Evolutionary conservation across 2,797 vertebrate species (phyloP), one percentile per base, ranked within the genome.

Genomic region (Platalea minor): DNA sequence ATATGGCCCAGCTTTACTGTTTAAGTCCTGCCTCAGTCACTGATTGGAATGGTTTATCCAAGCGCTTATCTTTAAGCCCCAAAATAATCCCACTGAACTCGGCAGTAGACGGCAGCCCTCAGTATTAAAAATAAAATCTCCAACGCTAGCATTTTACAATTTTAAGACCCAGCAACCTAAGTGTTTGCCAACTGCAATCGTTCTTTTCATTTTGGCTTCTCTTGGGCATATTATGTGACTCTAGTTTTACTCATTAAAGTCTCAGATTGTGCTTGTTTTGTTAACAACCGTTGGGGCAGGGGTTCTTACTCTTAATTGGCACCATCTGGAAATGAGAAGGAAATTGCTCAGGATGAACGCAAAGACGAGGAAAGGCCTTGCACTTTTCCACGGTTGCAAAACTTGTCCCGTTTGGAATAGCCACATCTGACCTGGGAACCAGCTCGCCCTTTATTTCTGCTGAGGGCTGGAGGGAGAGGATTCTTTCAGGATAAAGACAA

Each of bases 291-390:
- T 88, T 93, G 95, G 96, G 97, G 97, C 80, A 93, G 92, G 93
- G 83, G 94, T 96, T 95, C 96, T 96, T 96, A 88, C 79, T 97
- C 96, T 95, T 97, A 97, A 98, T 96, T 97, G 97, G 94, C 89
- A 95, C 96, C 97, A 97, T 95, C 95, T 97, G 97, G 97, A 97
- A 97, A 93, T 56, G 69, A 92, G 90, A 85, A 86, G 85, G 92
- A 88, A 77, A 88, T 60, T 81, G 59, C 85, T 93, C 54, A 69
- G 91, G 76, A 93, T 92, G 87, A 86, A 78, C 17, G 7, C 45
- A 60, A 51, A 92, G 61, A 92, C 2, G 18, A 59, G 77, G 91
- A 68, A 91, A 96, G 81, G 76, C 67, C 72, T 78, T 77, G 73
- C 48, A 80, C 68, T 95, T 93, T 64, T 82, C 41, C 85, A 76